Evolutionary conservation across 2,797 vertebrate genomes (phyloP).

Genomic region (Parauchenoglanis punctatus): DNA sequence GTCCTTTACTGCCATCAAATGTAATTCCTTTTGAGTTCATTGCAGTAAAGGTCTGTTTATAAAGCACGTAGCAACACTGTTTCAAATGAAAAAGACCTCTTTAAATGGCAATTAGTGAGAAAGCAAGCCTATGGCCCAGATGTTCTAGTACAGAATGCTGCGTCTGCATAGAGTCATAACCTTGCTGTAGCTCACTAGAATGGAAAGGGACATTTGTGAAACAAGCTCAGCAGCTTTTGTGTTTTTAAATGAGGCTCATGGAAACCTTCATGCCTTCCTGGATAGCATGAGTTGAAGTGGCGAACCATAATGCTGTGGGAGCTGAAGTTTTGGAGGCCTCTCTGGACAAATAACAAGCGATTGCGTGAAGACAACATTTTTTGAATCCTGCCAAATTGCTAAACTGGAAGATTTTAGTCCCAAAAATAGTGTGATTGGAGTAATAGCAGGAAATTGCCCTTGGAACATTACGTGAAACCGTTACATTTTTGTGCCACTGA

Average conservation of each 20-base stretch:
- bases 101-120: constrained; percentile 72
- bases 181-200: constrained; percentile 58
- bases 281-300: constrained; percentile 44
- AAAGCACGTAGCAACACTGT: constrained; percentile 72
- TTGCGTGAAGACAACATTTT: constrained; percentile 65
- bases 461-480: constrained; percentile 61
- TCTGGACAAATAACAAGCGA: constrained; percentile 49
- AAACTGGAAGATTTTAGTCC: constrained; percentile 47
- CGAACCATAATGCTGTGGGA: constrained; percentile 21
- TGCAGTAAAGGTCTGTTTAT: constrained; percentile 71
- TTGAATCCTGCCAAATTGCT: constrained; percentile 60
- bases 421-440: constrained; percentile 68
- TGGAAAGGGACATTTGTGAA: constrained; percentile 67
- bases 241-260: constrained; percentile 56
- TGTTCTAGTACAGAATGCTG: constrained; percentile 57
- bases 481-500: constrained; percentile 70
- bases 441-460: constrained; percentile 77
- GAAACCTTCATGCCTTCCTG: constrained; percentile 54
- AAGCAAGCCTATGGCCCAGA: constrained; percentile 66
- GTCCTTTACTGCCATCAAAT: constrained; percentile 73
- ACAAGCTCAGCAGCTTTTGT: constrained; percentile 65
- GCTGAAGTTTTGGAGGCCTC: constrained; percentile 35
- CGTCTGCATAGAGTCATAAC: constrained; percentile 65
- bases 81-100: constrained; percentile 71
- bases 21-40: constrained; percentile 70